Evolutionary conservation across 1,140 invertebrate species (phyloP), one percentile per base, ranked within the genome.

Genomic region (Hirudo medicinalis): DNA sequence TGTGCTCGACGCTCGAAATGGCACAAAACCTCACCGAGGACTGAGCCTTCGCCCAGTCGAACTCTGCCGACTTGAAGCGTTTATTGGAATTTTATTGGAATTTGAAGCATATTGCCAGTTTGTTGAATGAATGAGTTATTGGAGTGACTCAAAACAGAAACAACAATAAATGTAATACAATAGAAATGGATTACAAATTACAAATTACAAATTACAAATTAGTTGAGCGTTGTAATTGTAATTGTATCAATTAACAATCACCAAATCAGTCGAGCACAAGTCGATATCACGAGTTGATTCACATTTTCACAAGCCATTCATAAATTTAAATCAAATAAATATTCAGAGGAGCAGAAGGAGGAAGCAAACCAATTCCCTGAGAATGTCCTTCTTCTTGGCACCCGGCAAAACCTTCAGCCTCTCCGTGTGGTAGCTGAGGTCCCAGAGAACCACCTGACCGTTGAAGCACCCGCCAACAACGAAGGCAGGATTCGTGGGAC

Each of bases 361-460:
- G 15, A 67, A 8, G 22, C 78, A 74, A 71, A 80, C 79, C 76
- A 81, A 71, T 32, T 78, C 76, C 72, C 77, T 77, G 19, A 72
- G 49, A 1, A 73, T 75, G 36, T 78, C 77, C 71, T 81, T 81
- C 66, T 78, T 78, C 54, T 77, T 76, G 19, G 60, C 78, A 53
- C 79, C 72, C 19, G 77, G 78, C 43, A 78, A 76, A 63, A 63
- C 29, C 74, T 80, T 80, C 0, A 84, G 77, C 70, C 79, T 71
- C 43, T 83, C 80, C 69, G 76, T 77, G 72, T 82, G 78, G 29
- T 78, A 75, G 15, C 78, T 77, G 8, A 84, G 79, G 75, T 85
- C 84, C 84, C 84, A 85, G 40, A 85, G 70, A 49, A 83, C 79
- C 20, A 85, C 76, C 75, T 84, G 83, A 3, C 84, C 84, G 78